Conservation (phyloP, 2,113 vertebrate genomes). For the Salvelinus sp. region DNA sequence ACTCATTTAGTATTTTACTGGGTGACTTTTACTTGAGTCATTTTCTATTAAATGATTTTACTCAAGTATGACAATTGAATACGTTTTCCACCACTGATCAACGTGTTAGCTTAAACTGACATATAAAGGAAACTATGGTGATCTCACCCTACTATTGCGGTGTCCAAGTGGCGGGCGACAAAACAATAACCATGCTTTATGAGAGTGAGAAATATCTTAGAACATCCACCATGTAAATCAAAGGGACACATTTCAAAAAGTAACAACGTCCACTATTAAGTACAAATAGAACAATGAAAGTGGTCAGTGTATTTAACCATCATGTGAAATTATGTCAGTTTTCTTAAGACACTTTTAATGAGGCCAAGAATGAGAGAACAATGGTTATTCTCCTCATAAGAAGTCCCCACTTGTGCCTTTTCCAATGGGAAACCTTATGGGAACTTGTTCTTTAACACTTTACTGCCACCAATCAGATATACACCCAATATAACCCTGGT, state of each 20-base stretch:
- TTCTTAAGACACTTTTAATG: slow-evolving; percentile 35
- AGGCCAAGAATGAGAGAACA: slow-evolving; percentile 20
- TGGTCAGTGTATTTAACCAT: slow-evolving; percentile 33
- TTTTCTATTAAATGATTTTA: slow-evolving; percentile 40
- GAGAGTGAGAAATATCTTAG: slow-evolving; percentile 14
- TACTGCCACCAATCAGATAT: slow-evolving; percentile 19
- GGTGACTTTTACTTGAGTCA: slow-evolving; percentile 40
- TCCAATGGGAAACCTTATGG: slow-evolving; percentile 8
- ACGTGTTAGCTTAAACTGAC: slow-evolving; percentile 19
- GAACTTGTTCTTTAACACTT: slow-evolving; percentile 8
- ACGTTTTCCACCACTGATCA: not conserved
- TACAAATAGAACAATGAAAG: slow-evolving; percentile 43
- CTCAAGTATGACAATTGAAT: not conserved
- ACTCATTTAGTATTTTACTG: too few species aligned
- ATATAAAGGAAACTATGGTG: slow-evolving; percentile 30
- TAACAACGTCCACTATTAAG: slow-evolving; percentile 27
- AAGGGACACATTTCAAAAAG: slow-evolving; percentile 15
- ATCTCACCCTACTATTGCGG: slow-evolving; percentile 11
- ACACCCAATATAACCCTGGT: slow-evolving; percentile 3
- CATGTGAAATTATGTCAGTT: slow-evolving; percentile 34
- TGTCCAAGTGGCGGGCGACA: slow-evolving; percentile 16
- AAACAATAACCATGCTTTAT: slow-evolving; percentile 33
- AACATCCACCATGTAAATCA: slow-evolving; percentile 20
- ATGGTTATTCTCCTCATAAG: not conserved
- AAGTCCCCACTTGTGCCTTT: too few species aligned